phyloP scores from a whole-genome alignment of 2,113 vertebrate genomes.

The Hippocampus abdominalis region DNA sequence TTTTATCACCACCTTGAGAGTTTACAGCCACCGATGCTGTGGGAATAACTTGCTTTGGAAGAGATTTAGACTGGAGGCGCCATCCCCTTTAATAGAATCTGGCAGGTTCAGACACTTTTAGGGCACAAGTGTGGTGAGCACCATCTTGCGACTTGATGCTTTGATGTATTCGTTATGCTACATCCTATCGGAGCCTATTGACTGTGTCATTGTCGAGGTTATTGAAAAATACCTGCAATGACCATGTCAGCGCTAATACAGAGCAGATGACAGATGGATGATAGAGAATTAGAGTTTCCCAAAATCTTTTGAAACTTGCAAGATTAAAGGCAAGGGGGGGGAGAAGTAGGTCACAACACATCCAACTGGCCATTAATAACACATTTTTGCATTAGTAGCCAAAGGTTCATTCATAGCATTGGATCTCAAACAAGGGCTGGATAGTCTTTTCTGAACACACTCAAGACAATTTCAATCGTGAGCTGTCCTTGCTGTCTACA shows the following conservation, averaged over 20 bases:
- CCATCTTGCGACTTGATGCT: neutral
- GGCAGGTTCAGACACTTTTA: slow-evolving; percentile 11
- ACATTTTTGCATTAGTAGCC: slow-evolving; percentile 8
- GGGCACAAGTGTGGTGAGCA: neutral
- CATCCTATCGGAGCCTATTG: neutral
- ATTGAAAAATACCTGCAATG: slow-evolving; percentile 12
- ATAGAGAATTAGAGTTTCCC: slow-evolving; percentile 29
- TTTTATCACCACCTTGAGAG: slow-evolving; percentile 56
- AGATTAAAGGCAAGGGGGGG: slow-evolving; percentile 43
- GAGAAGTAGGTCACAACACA: slow-evolving; percentile 23
- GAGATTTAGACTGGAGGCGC: slow-evolving; percentile 19
- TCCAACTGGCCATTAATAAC: slow-evolving; percentile 37
- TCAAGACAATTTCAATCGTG: neutral
- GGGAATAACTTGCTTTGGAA: slow-evolving; percentile 31
- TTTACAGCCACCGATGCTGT: slow-evolving; percentile 28
- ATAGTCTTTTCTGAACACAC: slow-evolving; percentile 12
- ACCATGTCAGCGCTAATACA: slow-evolving; percentile 38
- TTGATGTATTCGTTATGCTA: neutral
- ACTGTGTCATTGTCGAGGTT: slow-evolving; percentile 9
- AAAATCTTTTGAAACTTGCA: slow-evolving; percentile 21
- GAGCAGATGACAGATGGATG: slow-evolving; percentile 53
- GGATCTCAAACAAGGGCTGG: neutral
- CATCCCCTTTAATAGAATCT: slow-evolving; percentile 25
- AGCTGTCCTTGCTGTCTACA: neutral
- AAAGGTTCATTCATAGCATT: neutral